Conservation (phyloP, 2,888 invertebrate species). For the Endomychus coccineus region DNA sequence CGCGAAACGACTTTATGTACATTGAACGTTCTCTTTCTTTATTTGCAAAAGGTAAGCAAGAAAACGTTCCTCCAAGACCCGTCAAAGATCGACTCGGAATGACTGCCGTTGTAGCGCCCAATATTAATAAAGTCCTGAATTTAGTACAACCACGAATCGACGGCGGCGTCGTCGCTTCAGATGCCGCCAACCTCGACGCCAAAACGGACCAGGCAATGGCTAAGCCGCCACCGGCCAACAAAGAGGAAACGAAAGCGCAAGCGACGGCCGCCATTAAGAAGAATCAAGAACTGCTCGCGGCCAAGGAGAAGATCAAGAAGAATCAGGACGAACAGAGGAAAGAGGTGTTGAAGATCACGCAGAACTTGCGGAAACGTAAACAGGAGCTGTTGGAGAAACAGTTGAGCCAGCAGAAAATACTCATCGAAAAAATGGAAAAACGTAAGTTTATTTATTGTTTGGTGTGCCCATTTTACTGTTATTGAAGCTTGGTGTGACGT, state of each 20-base stretch:
- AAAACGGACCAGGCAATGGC: constrained; percentile 32
- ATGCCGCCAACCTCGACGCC: constrained; percentile 28
- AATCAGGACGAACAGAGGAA: constrained; percentile 69
- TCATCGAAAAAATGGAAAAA: constrained; percentile 76
- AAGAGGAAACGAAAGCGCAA: constrained; percentile 39
- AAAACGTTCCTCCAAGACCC: constrained; percentile 44
- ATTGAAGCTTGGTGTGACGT: no score
- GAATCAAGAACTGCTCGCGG: constrained; percentile 51
- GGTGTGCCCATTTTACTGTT: neutral
- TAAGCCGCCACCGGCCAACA: constrained; percentile 1
- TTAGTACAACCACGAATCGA: constrained; percentile 42
- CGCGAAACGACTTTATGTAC: no score
- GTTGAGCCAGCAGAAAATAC: constrained; percentile 75
- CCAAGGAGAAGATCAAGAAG: constrained; percentile 62
- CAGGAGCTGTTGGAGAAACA: constrained; percentile 83
- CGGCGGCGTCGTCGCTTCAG: constrained; percentile 24
- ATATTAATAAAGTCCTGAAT: constrained; percentile 43
- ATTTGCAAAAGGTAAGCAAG: constrained; percentile 59
- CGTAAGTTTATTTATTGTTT: constrained; percentile 49
- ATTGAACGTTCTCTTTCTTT: no score
- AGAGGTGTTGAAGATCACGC: constrained; percentile 67
- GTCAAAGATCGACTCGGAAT: constrained; percentile 49
- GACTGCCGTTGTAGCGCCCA: constrained; percentile 34
- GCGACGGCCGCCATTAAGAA: constrained; percentile 47
- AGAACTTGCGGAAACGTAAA: constrained; percentile 76